Evolutionary conservation across 2,888 invertebrate species (phyloP).

Genomic region (Celastrina argiolus): DNA sequence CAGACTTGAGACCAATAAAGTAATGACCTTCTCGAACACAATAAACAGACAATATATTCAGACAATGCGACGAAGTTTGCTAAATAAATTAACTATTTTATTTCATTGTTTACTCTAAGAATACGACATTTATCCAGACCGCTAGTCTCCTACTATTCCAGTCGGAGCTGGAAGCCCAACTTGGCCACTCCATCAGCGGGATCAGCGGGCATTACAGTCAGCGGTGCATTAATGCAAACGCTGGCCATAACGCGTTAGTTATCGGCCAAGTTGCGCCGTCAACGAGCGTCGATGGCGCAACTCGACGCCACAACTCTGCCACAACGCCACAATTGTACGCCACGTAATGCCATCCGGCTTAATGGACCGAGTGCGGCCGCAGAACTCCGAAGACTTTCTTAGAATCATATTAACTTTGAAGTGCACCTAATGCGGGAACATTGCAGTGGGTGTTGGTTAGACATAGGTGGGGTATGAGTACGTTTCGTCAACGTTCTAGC

Average conservation of each 20-base stretch:
- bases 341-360: neutral
- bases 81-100: too few relatives aligned
- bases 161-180: neutral
- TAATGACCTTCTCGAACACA: too few relatives aligned
- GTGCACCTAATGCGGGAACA: too few relatives aligned
- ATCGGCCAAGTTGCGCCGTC: slow-evolving; percentile 65
- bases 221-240: slow-evolving; percentile 53
- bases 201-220: slow-evolving; percentile 22
- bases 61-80: too few relatives aligned
- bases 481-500: too few relatives aligned
- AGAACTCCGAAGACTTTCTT: neutral
- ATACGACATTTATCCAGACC: too few relatives aligned
- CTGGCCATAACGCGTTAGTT: slow-evolving; percentile 57
- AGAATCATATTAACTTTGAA: neutral
- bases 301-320: slow-evolving; percentile 8
- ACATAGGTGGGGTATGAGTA: too few relatives aligned
- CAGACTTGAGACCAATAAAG: too few relatives aligned
- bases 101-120: neutral
- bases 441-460: too few relatives aligned
- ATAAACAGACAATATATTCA: too few relatives aligned
- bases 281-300: slow-evolving; percentile 46
- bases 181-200: neutral
- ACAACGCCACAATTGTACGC: neutral
- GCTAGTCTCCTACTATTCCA: neutral
- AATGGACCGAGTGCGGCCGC: neutral